phyloP scores from a whole-genome alignment of 2,113 vertebrate genomes.

The Actenoides lindsayi region DNA sequence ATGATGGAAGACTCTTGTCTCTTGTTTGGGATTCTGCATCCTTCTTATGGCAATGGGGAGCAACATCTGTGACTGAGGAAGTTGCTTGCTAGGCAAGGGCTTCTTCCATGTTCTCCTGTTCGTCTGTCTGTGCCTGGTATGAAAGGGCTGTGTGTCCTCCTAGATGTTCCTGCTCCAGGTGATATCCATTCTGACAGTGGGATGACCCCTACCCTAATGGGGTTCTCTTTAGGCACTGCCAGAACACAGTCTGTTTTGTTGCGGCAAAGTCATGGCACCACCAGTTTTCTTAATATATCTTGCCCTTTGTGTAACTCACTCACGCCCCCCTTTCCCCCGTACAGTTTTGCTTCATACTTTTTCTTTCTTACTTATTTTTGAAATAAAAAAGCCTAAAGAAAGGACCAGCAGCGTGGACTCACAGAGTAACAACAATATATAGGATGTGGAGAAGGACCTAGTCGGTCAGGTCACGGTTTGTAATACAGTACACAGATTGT shows the following conservation, averaged over 20 bases:
- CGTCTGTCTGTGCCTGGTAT: neutral
- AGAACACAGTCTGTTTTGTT: neutral
- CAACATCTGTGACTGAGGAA: neutral
- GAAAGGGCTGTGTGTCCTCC: neutral
- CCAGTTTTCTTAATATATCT: neutral
- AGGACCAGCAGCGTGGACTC: neutral
- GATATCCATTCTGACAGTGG: neutral
- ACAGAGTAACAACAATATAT: neutral
- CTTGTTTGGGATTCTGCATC: neutral
- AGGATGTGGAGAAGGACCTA: neutral
- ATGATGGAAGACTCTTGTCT: neutral
- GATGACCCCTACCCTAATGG: neutral
- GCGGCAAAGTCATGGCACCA: neutral
- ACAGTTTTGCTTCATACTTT: neutral
- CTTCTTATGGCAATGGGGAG: neutral
- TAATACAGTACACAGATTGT: neutral
- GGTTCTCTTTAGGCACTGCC: neutral
- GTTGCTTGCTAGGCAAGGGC: neutral
- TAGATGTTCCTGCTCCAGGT: neutral
- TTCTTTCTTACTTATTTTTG: neutral
- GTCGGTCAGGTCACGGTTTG: neutral
- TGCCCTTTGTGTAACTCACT: neutral
- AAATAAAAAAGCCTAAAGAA: neutral
- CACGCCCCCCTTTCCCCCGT: accelerated
- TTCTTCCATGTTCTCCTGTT: neutral